phyloP scores from a whole-genome alignment of 1,140 invertebrate genomes.

The Sycophila sp. region DNA sequence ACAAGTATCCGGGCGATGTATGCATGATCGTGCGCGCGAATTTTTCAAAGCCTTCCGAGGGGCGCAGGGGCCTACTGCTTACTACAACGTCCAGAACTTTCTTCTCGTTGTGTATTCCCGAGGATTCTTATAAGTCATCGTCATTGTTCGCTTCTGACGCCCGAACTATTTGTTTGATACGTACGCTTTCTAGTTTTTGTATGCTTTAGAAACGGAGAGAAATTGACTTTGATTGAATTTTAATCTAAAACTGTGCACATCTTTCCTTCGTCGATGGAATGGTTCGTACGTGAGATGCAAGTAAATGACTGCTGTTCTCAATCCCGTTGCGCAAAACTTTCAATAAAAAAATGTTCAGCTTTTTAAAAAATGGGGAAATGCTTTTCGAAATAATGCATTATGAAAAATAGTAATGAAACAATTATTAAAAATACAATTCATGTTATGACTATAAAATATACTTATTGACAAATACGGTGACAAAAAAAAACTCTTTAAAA shows the following conservation, averaged over 20 bases:
- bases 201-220: background rate
- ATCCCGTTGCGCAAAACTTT: no score
- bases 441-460: no score
- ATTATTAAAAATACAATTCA: no score
- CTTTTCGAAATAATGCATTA: no score
- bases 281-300: no score
- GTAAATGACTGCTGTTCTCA: no score
- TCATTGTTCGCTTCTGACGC: constrained; percentile 25
- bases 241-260: no score
- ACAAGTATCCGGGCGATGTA: constrained; percentile 26
- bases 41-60: background rate
- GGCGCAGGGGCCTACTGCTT: background rate
- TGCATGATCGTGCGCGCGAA: background rate
- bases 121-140: constrained; percentile 12
- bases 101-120: constrained; percentile 33
- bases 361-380: background rate
- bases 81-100: constrained; percentile 16
- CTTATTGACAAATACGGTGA: no score
- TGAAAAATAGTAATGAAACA: no score
- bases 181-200: background rate
- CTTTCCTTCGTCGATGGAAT: no score
- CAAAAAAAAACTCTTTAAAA: background rate
- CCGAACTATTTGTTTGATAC: constrained; percentile 3
- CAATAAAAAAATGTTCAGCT: no score
- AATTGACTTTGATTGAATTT: no score